Evolutionary conservation across 1,140 invertebrate genomes (phyloP).

Genomic region (Dolichoris vasculosae): DNA sequence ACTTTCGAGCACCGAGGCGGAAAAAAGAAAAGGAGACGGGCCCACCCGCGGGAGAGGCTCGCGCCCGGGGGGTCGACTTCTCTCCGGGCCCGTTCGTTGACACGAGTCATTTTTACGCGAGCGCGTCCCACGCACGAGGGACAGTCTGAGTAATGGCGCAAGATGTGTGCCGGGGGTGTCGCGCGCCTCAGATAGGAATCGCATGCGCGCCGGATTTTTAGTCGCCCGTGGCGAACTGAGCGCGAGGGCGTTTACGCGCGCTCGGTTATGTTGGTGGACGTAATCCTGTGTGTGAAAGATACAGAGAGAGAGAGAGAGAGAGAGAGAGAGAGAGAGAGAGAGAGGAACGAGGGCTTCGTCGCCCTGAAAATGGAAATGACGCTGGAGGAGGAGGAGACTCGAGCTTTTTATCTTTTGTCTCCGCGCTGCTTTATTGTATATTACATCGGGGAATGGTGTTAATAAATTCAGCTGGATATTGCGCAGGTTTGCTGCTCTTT

Average conservation of each 20-base stretch:
- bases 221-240: conserved; percentile 28
- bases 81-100: conserved; percentile 64
- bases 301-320: not conserved
- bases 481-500: not conserved
- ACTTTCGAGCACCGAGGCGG: not conserved
- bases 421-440: conserved; percentile 20
- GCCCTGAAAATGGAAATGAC: conserved; percentile 35
- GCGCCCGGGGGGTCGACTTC: conserved; percentile 59
- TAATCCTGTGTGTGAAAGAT: not conserved
- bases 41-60: conserved; percentile 65
- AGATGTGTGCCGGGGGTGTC: conserved; percentile 56
- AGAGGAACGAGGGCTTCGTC: not conserved
- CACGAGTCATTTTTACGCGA: conserved; percentile 73
- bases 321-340: not conserved
- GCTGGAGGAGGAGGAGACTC: not conserved
- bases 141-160: conserved; percentile 67
- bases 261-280: not conserved
- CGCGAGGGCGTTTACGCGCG: conserved; percentile 23
- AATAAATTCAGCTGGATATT: conserved; percentile 33
- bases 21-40: conserved; percentile 37
- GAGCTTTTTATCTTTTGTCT: conserved; percentile 11
- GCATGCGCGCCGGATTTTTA: conserved; percentile 32
- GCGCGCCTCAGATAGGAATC: conserved; percentile 45
- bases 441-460: not conserved
- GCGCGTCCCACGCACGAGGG: conserved; percentile 66